These are phyloP conservation scores for Heterocephalus glaber DNA, from an alignment of 2,113 vertebrate species.

Conservation along the genomic window DNA sequence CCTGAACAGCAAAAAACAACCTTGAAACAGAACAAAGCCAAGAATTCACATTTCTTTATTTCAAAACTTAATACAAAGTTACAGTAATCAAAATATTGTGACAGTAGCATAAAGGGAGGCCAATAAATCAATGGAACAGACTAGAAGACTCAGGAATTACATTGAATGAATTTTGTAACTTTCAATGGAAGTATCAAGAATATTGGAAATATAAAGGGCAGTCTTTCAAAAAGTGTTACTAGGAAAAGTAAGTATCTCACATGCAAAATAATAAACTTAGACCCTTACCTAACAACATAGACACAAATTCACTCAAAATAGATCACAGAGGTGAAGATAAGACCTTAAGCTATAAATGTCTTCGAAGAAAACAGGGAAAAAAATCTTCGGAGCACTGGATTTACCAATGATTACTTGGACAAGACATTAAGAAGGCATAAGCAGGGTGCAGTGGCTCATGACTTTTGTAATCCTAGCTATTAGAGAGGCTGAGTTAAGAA, in stretches of 20 bases:
- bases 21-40: background rate
- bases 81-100: background rate
- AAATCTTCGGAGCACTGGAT: background rate
- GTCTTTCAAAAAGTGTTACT: background rate
- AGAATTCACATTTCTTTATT: background rate
- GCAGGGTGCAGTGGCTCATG: background rate
- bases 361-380: background rate
- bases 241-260: background rate
- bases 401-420: background rate
- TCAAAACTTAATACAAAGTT: background rate
- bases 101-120: background rate
- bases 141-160: background rate
- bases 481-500: no score
- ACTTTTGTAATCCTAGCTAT: background rate
- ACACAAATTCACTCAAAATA: background rate
- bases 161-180: background rate
- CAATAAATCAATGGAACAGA: background rate
- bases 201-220: background rate
- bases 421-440: background rate
- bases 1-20: background rate
- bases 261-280: background rate
- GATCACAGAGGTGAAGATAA: background rate
- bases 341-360: background rate
- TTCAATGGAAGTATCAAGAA: accelerated
- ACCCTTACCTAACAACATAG: background rate